Evolutionary conservation across 2,888 invertebrate genomes (phyloP), one percentile per base, ranked within the genome.

Genomic region (Pantelozetes paolii): DNA sequence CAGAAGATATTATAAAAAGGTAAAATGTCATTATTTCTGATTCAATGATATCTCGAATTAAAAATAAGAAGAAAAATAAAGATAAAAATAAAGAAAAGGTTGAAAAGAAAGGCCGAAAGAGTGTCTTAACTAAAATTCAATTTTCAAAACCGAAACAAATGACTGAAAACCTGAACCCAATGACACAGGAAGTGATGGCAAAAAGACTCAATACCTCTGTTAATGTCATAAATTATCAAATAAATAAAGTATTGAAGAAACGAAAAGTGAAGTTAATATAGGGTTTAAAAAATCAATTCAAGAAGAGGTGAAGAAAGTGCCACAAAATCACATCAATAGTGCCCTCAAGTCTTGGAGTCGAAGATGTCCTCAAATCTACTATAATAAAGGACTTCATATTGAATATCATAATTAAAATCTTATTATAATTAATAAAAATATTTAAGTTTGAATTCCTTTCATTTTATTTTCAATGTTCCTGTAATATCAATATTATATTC

Each of bases 331-430:
- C 59, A 59, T 74, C 26, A 36, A 74, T 18, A 54, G n/a, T 26
- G 74, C 71, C 0, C n/a, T 74, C 1, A 59, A 40, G 70, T 48
- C 69, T 6, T 74, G 74, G 74, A 36, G 54, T 40, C 28, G 30
- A 32, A n/a, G 74, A 18, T 48, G 64, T 42, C 59, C 59, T 26
- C 48, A 71, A 70, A 54, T 71, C 18, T 74, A 71, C 48, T 45
- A 71, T 57, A 62, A 57, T 71, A 42, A 57, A 8, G 69, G 74
- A 13, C 23, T 54, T 54, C 70, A 74, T 57, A 70, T 74, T 13
- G 74, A 74, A 50, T 70, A 70, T 15, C 8, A 69, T 5, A 28
- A 5, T 26, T 69, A 42, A 69, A 36, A 8, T 36, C 11, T 11
- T 5, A 18, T 45, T 36, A 36, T n/a, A n/a, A n/a, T n/a, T n/a